Conservation (phyloP, 2,113 vertebrate species). For the Rhinogobius similis region DNA sequence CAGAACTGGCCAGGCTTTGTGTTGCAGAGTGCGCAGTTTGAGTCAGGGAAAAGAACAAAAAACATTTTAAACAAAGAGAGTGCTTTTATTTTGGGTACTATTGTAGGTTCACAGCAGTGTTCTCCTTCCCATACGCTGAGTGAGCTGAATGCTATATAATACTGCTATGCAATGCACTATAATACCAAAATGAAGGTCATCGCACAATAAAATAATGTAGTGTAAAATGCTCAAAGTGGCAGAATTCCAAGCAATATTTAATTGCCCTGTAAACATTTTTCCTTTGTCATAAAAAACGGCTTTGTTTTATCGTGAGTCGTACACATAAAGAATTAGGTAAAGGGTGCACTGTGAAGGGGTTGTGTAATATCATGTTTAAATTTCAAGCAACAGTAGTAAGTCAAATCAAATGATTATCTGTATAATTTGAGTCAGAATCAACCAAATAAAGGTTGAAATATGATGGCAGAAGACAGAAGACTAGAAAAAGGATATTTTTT, state of each 20-base stretch:
- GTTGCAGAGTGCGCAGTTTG: background rate
- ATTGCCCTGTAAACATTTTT: background rate
- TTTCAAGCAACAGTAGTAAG: background rate
- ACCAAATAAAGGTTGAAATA: no score
- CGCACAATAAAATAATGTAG: background rate
- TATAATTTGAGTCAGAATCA: no score
- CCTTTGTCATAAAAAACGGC: background rate
- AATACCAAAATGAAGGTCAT: background rate
- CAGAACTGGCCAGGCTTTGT: constrained; percentile 2
- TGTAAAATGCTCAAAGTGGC: constrained; percentile 6
- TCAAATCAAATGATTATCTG: no score
- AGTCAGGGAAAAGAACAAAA: constrained; percentile 9
- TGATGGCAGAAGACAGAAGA: no score
- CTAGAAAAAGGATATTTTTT: no score
- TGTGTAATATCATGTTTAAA: background rate
- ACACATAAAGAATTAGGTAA: background rate
- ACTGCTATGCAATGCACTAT: constrained; percentile 1
- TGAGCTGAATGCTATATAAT: constrained; percentile 3
- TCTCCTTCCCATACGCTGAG: constrained; percentile 2
- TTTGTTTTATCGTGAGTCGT: background rate
- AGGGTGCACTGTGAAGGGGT: background rate
- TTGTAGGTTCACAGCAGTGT: background rate
- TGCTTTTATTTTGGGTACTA: constrained; percentile 7
- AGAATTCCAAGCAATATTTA: background rate
- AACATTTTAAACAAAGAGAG: background rate